These are phyloP conservation scores for Alligator mississippiensis DNA, from an alignment of 2,113 vertebrate genomes.

Conservation along the genomic window DNA sequence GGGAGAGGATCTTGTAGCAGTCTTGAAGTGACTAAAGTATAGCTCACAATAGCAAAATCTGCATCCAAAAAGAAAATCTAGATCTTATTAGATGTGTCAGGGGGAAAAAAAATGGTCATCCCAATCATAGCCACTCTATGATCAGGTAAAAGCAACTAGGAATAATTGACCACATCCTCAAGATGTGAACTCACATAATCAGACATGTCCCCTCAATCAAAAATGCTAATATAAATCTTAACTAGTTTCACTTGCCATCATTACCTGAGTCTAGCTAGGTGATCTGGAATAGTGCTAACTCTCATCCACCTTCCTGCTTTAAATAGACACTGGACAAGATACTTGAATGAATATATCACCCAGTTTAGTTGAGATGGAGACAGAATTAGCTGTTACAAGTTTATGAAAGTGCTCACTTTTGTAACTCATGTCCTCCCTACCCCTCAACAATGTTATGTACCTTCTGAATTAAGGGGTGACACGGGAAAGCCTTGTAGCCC, in stretches of 20 bases:
- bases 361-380: not conserved
- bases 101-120: not conserved
- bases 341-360: not conserved
- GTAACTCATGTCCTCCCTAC: not conserved
- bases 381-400: rapidly evolving
- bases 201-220: not conserved
- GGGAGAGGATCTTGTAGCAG: not conserved
- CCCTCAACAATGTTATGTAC: not conserved
- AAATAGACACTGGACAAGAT: not conserved
- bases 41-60: not conserved
- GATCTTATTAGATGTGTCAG: not conserved
- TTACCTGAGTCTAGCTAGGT: not conserved
- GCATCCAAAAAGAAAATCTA: not conserved
- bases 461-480: not conserved
- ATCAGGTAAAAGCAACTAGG: not conserved
- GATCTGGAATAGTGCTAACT: not conserved
- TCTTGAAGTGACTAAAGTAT: not conserved
- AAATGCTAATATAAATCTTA: not conserved
- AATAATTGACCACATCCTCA: not conserved
- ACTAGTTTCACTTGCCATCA: not conserved
- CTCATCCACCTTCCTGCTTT: not conserved
- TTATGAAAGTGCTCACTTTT: not conserved
- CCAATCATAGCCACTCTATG: not conserved
- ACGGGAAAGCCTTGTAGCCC: not conserved
- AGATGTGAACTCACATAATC: not conserved